phyloP scores from a whole-genome alignment of 2,797 vertebrate genomes.

The Enteromius treurensis region DNA sequence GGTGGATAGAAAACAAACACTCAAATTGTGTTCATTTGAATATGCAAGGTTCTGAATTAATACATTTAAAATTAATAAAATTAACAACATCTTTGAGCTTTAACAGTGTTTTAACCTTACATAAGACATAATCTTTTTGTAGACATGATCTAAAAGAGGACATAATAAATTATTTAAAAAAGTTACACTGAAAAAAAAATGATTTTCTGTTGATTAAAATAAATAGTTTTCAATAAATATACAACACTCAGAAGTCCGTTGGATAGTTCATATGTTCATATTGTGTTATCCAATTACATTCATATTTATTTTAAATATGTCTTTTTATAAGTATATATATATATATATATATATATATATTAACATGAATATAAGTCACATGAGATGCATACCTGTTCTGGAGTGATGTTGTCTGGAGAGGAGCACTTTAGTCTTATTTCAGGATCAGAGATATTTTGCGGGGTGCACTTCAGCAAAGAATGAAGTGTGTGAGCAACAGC shows the following conservation, averaged over 20 bases:
- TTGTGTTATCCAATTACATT: background rate
- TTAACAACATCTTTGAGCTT: too few species aligned
- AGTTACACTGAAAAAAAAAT: background rate
- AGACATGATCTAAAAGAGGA: background rate
- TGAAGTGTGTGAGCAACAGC: constrained; percentile 75
- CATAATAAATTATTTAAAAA: background rate
- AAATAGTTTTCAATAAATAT: background rate
- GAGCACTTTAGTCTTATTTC: constrained; percentile 60
- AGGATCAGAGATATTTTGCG: constrained; percentile 34
- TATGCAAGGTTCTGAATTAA: background rate
- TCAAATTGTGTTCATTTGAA: background rate
- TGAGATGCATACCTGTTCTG: constrained; percentile 65
- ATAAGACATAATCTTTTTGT: background rate
- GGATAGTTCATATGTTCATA: background rate
- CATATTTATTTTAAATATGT: background rate
- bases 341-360: background rate
- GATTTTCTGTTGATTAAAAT: background rate
- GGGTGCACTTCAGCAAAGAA: constrained; percentile 68
- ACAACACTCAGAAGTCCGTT: background rate
- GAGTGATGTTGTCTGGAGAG: constrained; percentile 61
- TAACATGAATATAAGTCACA: background rate
- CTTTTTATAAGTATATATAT: background rate
- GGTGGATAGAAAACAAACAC: background rate
- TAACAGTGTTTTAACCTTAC: background rate
- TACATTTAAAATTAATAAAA: too few species aligned